Evolutionary conservation across 2,888 invertebrate genomes (phyloP).

Genomic region (Clivina fossor): DNA sequence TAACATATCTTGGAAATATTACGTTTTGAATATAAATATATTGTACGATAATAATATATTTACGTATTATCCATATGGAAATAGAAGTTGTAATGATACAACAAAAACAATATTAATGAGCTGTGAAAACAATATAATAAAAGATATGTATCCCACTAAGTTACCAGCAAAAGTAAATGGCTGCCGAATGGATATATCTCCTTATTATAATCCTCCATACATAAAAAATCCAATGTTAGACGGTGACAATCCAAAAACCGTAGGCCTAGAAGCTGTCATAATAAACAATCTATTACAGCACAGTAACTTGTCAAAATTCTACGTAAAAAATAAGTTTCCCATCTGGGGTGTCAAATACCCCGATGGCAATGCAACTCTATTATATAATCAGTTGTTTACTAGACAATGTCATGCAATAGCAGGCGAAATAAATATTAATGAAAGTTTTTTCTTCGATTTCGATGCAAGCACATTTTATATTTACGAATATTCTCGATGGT

Average conservation of each 20-base stretch:
- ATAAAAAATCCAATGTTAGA: background rate
- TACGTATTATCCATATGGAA: constrained; percentile 7
- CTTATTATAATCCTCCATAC: constrained; percentile 1
- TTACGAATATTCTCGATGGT: constrained; percentile 6
- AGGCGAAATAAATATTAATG: constrained; percentile 3
- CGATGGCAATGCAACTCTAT: constrained; percentile 1
- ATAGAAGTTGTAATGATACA: background rate
- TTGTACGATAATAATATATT: background rate
- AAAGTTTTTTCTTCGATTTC: constrained; percentile 7
- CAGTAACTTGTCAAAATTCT: background rate
- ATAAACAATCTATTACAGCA: background rate
- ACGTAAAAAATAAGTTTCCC: background rate
- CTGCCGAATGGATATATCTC: constrained; percentile 10
- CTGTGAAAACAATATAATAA: background rate
- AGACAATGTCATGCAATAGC: constrained; percentile 1
- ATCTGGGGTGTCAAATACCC: constrained; percentile 2
- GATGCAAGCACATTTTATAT: background rate
- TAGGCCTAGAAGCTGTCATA: constrained; percentile 1
- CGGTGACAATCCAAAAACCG: background rate
- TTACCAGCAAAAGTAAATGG: background rate
- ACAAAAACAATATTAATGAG: background rate
- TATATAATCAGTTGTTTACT: constrained; percentile 2
- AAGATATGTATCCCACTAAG: constrained; percentile 13
- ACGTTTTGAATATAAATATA: background rate
- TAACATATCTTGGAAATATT: constrained; percentile 5